Evolutionary conservation across 2,888 invertebrate genomes (phyloP).

Genomic region (Diaperis boleti): DNA sequence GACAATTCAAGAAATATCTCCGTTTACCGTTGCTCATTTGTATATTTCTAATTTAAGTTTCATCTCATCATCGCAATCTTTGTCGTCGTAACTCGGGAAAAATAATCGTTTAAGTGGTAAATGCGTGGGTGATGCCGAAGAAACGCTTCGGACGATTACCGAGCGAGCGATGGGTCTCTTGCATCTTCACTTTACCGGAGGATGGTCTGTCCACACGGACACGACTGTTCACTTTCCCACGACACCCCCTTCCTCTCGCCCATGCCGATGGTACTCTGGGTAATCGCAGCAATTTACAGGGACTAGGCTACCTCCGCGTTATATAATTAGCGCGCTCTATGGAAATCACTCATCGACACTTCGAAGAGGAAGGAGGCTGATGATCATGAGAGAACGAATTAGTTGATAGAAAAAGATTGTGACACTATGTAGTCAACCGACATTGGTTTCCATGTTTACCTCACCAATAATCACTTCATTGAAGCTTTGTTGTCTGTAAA

Average conservation of each 20-base stretch:
- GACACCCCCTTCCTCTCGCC: slow-evolving; percentile 32
- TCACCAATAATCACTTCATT: no score
- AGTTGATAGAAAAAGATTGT: no score
- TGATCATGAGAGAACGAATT: not conserved
- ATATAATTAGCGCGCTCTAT: slow-evolving; percentile 30
- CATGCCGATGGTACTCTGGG: slow-evolving; percentile 6
- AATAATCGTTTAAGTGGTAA: not conserved
- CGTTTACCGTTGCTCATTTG: not conserved
- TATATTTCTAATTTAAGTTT: not conserved
- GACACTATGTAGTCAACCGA: no score
- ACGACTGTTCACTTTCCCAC: slow-evolving; percentile 43
- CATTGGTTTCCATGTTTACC: no score
- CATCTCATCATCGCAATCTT: not conserved
- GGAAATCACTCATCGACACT: slow-evolving; percentile 35
- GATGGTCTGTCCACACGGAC: slow-evolving; percentile 36
- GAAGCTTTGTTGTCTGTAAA: no score
- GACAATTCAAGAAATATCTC: not conserved
- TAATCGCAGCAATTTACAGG: slow-evolving; percentile 21
- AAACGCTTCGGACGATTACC: slow-evolving; percentile 17
- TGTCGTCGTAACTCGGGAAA: not conserved
- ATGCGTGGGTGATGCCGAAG: slow-evolving; percentile 14
- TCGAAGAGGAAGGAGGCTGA: not conserved
- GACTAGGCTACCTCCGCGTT: slow-evolving; percentile 21
- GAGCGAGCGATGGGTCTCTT: slow-evolving; percentile 4
- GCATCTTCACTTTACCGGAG: slow-evolving; percentile 25